Base-by-base conservation (phyloP, 2,797 vertebrate species). In the Danio kyathit region DNA sequence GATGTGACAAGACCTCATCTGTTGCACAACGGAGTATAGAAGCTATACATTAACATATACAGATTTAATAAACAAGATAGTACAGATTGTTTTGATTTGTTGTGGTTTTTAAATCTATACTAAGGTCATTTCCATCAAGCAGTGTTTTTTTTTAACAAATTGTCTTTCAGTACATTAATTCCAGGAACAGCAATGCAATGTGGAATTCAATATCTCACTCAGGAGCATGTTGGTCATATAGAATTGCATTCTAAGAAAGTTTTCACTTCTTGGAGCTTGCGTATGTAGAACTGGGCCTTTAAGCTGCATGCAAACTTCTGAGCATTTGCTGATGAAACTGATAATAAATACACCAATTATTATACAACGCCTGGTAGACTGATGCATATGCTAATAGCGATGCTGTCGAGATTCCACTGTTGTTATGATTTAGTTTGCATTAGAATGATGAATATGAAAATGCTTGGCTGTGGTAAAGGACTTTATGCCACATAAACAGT, bases 1-100 rank as follows among this genome's bases (percentile, higher is more conserved):
- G 41, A 77, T 59, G 48, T 75, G 75, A 66, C 57, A 63, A 48
- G 44, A 38, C 10, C 5, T 44, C 10, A 17, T 77, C 60, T 54
- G 52, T 57, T 79, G 11, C 21, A 41, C 48, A 40, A 38, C 41
- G 40, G 6, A 17, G 48, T 78, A 16, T 49, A 6, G 65, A 61
- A 43, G 13, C n/a, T 61, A 61, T 48, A 59, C 12, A 71, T 60
- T 44, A 14, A 71, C 59, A 48, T 29, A 19, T 59, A 7, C 5
- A 46, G 43, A 16, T 67, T 59, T 40, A 69, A 56, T 46, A 4
- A 66, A 57, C 29, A 63, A 52, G 5, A 66, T 43, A 41, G 11
- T 48, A 29, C 14, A 16, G 44, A 10, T 52, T 4, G 14, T 52
- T 52, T 52, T 52, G 12, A 48, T 29, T 29, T 3, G 17, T 49